phyloP scores from a whole-genome alignment of 2,113 vertebrate genomes.

The Rousettus leschenaultii region DNA sequence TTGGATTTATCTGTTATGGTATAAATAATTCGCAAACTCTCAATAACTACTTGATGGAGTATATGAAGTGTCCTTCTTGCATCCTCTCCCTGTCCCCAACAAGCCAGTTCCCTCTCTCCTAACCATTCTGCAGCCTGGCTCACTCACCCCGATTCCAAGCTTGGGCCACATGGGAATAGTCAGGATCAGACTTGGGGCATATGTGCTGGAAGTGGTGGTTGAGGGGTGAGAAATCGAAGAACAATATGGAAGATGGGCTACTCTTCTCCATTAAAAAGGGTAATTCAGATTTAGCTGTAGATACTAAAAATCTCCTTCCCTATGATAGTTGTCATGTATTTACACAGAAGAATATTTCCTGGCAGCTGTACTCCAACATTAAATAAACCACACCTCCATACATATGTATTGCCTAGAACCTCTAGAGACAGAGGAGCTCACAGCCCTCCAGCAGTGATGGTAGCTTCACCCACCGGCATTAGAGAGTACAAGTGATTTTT shows the following conservation, averaged over 20 bases:
- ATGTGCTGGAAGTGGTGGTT: background rate
- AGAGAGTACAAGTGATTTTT: slow-evolving; percentile 49
- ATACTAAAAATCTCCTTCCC: slow-evolving; percentile 81
- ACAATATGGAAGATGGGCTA: background rate
- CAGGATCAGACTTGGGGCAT: background rate
- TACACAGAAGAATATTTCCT: slow-evolving; percentile 89
- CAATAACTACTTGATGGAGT: background rate
- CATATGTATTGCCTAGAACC: slow-evolving; percentile 76
- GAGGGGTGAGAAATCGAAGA: background rate
- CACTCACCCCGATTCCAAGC: background rate
- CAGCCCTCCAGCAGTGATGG: slow-evolving; percentile 81
- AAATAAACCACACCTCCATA: slow-evolving; percentile 81
- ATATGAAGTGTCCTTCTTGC: background rate
- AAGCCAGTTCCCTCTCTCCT: background rate
- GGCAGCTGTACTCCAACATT: slow-evolving; percentile 85
- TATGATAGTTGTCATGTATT: slow-evolving; percentile 86
- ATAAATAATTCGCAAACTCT: slow-evolving; percentile 84
- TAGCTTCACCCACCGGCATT: slow-evolving; percentile 70
- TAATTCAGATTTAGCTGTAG: background rate
- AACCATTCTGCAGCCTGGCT: background rate
- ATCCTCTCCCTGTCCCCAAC: background rate
- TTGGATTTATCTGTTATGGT: slow-evolving; percentile 90
- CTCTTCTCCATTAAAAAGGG: background rate
- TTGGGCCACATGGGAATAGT: background rate
- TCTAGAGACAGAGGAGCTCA: slow-evolving; percentile 68